Evolutionary conservation across 2,113 vertebrate genomes (phyloP).

Genomic region (Coreoperca whiteheadi): DNA sequence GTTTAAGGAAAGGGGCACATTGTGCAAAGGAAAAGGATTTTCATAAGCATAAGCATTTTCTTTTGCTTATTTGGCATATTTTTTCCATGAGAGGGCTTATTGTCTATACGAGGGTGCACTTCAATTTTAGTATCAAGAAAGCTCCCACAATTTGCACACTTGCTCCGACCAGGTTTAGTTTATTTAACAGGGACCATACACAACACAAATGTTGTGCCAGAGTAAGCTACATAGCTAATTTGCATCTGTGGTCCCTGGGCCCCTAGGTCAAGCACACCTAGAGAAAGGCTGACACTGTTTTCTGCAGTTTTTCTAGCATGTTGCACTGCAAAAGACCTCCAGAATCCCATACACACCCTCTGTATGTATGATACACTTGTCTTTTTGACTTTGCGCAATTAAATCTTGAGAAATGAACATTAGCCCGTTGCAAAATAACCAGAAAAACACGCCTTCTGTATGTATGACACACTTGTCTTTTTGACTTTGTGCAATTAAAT

Average conservation of each 20-base stretch:
- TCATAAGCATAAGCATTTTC: not conserved
- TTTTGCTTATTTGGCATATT: not conserved
- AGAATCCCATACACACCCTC: too few relatives aligned
- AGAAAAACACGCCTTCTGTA: not conserved
- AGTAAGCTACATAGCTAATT: too few relatives aligned
- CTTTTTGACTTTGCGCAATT: not conserved
- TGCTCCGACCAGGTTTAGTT: too few relatives aligned
- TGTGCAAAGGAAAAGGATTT: not conserved
- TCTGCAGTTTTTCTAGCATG: not conserved
- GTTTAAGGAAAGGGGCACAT: not conserved
- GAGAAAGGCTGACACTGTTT: not conserved
- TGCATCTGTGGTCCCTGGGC: too few relatives aligned
- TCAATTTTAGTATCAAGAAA: too few relatives aligned
- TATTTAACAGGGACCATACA: too few relatives aligned
- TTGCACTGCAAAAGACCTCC: too few relatives aligned
- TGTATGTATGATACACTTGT: not conserved
- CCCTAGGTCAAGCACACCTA: too few relatives aligned
- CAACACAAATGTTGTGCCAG: too few relatives aligned
- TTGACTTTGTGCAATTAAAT: not conserved
- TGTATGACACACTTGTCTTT: not conserved
- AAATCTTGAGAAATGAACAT: not conserved
- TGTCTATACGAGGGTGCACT: too few relatives aligned
- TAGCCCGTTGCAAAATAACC: not conserved
- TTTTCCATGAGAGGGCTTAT: not conserved
- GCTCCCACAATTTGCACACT: not conserved